Evolutionary conservation across 2,888 invertebrate genomes (phyloP).

Genomic region (Drosophila monieri): DNA sequence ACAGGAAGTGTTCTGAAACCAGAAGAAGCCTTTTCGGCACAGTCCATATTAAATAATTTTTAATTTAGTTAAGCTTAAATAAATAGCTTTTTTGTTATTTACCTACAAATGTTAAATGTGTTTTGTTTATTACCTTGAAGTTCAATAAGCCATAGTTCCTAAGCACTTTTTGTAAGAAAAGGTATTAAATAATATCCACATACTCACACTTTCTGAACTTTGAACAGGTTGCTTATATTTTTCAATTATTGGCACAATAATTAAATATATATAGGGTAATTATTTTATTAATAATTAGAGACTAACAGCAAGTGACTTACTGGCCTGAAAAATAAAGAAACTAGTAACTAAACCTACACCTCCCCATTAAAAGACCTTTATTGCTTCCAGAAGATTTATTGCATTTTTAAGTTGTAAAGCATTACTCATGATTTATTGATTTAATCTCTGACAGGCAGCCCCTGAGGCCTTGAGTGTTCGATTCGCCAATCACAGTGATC

Average conservation of each 20-base stretch:
- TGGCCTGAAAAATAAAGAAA: not conserved
- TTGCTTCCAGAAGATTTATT: not conserved
- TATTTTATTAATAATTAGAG: too few relatives aligned
- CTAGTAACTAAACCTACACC: not conserved
- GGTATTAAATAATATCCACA: not conserved
- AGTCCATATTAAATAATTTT: too few relatives aligned
- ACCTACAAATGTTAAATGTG: not conserved
- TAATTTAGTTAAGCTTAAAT: too few relatives aligned
- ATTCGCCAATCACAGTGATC: constrained; percentile 14
- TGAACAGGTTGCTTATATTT: not conserved
- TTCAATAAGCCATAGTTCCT: not conserved
- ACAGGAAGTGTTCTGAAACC: too few relatives aligned
- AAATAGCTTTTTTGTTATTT: not conserved
- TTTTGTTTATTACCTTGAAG: not conserved
- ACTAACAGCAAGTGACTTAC: not conserved
- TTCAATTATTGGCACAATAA: not conserved
- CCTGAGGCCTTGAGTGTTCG: not conserved
- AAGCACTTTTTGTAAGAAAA: not conserved
- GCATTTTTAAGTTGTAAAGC: not conserved
- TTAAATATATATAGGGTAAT: not conserved
- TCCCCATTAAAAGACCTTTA: not conserved
- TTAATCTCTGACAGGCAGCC: constrained; percentile 1
- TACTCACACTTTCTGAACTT: not conserved
- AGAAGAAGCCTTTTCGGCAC: too few relatives aligned
- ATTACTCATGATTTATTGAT: constrained; percentile 3